Evolutionary conservation across 2,797 vertebrate genomes (phyloP).

Genomic region (Sebastes kiyomatsui): DNA sequence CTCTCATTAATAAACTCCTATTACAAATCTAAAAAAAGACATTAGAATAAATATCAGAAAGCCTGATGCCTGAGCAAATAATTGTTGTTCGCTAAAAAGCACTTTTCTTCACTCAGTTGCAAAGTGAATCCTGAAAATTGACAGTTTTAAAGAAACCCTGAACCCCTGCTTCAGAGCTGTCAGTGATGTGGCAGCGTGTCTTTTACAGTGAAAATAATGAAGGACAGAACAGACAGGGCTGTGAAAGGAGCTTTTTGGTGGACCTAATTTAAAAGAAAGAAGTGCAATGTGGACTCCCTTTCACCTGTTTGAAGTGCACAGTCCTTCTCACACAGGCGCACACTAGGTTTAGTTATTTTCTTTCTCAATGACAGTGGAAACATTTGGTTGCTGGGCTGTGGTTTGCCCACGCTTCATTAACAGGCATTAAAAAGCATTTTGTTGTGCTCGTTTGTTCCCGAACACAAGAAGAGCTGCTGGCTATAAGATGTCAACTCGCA

Average conservation of each 20-base stretch:
- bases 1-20: background rate
- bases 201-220: background rate
- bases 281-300: background rate
- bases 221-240: background rate
- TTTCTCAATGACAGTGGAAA: slow-evolving; percentile 18
- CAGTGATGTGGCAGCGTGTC: background rate
- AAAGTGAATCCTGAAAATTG: background rate
- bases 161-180: background rate
- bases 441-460: slow-evolving; percentile 31
- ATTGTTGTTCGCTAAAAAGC: background rate
- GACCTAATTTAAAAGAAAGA: slow-evolving; percentile 6
- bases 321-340: background rate
- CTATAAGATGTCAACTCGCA: slow-evolving; percentile 21
- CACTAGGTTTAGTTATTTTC: background rate
- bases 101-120: background rate
- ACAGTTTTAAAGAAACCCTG: background rate
- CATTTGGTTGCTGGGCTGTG: slow-evolving; percentile 8
- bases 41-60: background rate
- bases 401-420: slow-evolving; percentile 27
- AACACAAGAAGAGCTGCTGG: slow-evolving; percentile 27
- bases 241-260: background rate
- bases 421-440: slow-evolving; percentile 22
- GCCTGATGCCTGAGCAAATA: background rate
- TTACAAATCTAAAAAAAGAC: background rate
- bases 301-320: slow-evolving; percentile 1